Evolutionary conservation across 1,140 invertebrate species (phyloP).

Genomic region (Panulirus ornatus): DNA sequence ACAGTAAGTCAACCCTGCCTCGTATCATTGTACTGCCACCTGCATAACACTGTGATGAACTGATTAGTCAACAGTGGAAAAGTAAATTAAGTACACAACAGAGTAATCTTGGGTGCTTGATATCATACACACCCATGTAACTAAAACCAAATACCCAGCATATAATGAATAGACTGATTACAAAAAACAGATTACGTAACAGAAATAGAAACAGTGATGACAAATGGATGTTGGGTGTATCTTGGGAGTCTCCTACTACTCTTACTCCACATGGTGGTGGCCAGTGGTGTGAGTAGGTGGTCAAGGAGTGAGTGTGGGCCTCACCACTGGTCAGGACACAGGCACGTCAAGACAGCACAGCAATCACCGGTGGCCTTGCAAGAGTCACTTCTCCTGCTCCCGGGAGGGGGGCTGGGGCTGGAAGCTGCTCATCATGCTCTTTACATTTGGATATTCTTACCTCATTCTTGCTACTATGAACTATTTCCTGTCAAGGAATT

Average conservation of each 20-base stretch:
- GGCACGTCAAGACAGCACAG: slow-evolving; percentile 50
- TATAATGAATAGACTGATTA: slow-evolving; percentile 34
- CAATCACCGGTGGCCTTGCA: slow-evolving; percentile 37
- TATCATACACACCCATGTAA: slow-evolving; percentile 27
- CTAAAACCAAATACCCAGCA: slow-evolving; percentile 61
- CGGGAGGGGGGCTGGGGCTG: slow-evolving; percentile 6
- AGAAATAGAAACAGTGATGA: slow-evolving; percentile 53
- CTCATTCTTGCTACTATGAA: slow-evolving; percentile 10
- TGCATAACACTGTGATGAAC: slow-evolving; percentile 3
- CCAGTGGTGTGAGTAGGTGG: slow-evolving; percentile 34
- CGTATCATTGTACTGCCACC: background rate
- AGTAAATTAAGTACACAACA: slow-evolving; percentile 56
- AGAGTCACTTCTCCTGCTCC: slow-evolving; percentile 23
- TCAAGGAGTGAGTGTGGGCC: slow-evolving; percentile 60
- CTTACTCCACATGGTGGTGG: slow-evolving; percentile 37
- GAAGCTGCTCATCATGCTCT: slow-evolving; percentile 30
- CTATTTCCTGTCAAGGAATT: slow-evolving; percentile 12
- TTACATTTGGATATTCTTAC: slow-evolving; percentile 17
- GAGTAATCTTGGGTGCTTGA: slow-evolving; percentile 16
- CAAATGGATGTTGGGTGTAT: slow-evolving; percentile 55
- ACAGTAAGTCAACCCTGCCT: background rate
- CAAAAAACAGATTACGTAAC: slow-evolving; percentile 51
- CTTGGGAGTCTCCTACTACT: slow-evolving; percentile 40
- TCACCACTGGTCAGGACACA: slow-evolving; percentile 62
- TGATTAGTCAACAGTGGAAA: slow-evolving; percentile 22